phyloP scores from a whole-genome alignment of 2,888 invertebrate genomes.

The Drosophila mayaguana region DNA sequence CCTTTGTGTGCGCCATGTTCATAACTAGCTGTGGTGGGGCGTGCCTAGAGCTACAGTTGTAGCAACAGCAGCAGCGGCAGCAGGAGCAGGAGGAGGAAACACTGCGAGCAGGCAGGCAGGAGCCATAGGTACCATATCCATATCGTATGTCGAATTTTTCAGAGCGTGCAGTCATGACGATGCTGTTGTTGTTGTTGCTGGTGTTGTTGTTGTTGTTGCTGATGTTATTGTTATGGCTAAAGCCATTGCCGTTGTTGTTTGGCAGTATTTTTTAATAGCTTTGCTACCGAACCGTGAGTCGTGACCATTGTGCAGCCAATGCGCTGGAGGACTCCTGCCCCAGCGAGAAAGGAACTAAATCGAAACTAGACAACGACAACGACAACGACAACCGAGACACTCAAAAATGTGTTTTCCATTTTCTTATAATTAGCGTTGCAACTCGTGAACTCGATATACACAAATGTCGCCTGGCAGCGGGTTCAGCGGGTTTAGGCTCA shows the following conservation, averaged over 20 bases:
- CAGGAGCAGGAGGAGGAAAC: background rate
- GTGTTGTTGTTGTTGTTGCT: conserved; percentile 47
- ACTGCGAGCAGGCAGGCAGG: conserved; percentile 3
- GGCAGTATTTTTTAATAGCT: conserved; percentile 72
- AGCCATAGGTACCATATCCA: conserved; percentile 49
- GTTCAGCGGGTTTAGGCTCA: conserved; percentile 1
- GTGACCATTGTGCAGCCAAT: conserved; percentile 67
- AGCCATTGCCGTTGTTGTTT: conserved; percentile 20
- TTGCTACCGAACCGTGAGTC: conserved; percentile 70
- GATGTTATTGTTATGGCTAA: background rate
- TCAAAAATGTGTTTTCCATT: conserved; percentile 56
- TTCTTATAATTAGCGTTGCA: conserved; percentile 76
- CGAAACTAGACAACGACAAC: conserved; percentile 49
- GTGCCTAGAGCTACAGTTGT: conserved; percentile 39
- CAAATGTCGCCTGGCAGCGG: background rate
- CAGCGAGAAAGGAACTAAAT: conserved; percentile 29
- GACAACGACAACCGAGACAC: conserved; percentile 44
- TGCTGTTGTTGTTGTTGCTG: conserved; percentile 33
- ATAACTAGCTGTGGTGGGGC: conserved; percentile 64
- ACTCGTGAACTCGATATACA: conserved; percentile 66
- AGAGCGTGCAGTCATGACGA: conserved; percentile 76
- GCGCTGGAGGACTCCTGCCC: conserved; percentile 27
- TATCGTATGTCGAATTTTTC: conserved; percentile 75
- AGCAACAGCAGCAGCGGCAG: conserved; percentile 21
- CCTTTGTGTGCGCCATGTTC: conserved; percentile 70